Conservation (phyloP, 2,113 vertebrate species). For the Turnix velox region DNA sequence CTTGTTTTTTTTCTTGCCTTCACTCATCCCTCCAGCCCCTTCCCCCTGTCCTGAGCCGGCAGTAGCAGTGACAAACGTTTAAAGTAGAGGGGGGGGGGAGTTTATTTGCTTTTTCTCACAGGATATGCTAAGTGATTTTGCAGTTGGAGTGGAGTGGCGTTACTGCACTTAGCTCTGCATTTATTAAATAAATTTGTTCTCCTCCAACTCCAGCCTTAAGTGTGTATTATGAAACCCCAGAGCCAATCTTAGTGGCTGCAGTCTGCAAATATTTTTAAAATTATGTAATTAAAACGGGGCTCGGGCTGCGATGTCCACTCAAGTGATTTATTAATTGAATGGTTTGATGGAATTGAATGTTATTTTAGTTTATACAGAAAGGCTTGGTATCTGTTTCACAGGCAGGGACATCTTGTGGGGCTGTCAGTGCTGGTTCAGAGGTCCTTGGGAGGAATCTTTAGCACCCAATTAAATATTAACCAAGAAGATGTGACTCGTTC, state of each 20-base stretch:
- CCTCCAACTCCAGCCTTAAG: constrained; percentile 76
- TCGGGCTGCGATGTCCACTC: constrained; percentile 69
- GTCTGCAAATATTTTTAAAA: constrained; percentile 82
- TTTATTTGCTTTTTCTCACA: constrained; percentile 72
- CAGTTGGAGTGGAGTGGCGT: constrained; percentile 70
- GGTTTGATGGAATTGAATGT: constrained; percentile 75
- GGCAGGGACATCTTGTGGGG: constrained; percentile 42
- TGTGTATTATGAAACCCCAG: constrained; percentile 75
- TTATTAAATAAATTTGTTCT: constrained; percentile 82
- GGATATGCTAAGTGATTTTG: constrained; percentile 73
- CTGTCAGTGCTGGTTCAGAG: constrained; percentile 58
- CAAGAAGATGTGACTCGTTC: constrained; percentile 51
- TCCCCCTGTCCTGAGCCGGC: background rate
- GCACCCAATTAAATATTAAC: constrained; percentile 72
- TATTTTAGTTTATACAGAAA: constrained; percentile 73
- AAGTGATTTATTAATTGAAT: constrained; percentile 82
- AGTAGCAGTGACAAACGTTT: background rate
- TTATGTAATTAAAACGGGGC: constrained; percentile 75
- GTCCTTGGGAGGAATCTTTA: constrained; percentile 66
- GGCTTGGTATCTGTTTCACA: constrained; percentile 51
- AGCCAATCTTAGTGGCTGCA: constrained; percentile 71
- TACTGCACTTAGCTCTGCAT: constrained; percentile 75
- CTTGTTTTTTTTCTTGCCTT: background rate
- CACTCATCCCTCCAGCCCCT: background rate
- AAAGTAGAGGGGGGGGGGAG: constrained; percentile 46